phyloP scores from a whole-genome alignment of 2,888 invertebrate species.

The Netelia inedita region DNA sequence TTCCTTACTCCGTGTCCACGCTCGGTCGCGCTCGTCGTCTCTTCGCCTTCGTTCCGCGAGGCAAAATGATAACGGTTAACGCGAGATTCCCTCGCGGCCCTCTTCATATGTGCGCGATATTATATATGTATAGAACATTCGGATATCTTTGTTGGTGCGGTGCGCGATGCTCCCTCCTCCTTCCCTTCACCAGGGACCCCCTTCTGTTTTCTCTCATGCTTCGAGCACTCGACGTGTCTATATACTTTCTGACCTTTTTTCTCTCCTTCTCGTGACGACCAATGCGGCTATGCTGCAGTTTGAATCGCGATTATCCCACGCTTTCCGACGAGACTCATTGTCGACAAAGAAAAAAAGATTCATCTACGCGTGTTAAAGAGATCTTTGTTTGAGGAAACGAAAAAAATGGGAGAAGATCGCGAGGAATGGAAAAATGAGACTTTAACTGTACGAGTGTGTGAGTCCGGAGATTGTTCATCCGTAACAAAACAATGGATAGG shows the following conservation, averaged over 20 bases:
- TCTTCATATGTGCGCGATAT: background rate
- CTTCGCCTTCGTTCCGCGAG: constrained; percentile 47
- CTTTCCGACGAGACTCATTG: constrained; percentile 49
- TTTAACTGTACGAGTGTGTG: background rate
- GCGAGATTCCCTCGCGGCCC: constrained; percentile 61
- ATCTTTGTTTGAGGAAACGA: constrained; percentile 16
- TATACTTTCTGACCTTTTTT: constrained; percentile 33
- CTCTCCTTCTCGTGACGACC: constrained; percentile 47
- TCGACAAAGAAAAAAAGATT: constrained; percentile 14
- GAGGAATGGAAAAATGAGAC: constrained; percentile 4
- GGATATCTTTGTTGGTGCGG: constrained; percentile 49
- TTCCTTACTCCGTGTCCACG: constrained; percentile 29
- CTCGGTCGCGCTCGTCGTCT: constrained; percentile 16
- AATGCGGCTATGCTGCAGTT: constrained; percentile 2
- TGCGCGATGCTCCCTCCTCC: background rate
- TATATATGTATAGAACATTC: background rate
- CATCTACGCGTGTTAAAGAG: constrained; percentile 22
- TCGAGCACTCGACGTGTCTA: constrained; percentile 26
- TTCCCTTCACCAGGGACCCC: background rate
- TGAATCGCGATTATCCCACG: constrained; percentile 57
- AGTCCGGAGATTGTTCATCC: background rate
- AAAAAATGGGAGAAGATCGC: constrained; percentile 22
- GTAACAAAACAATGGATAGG: background rate
- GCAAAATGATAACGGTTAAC: constrained; percentile 66
- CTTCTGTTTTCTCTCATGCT: constrained; percentile 35